Percentiles rank a stretch among this genome's conserved stretches.
phyloP scores from a whole-genome alignment of 2,113 vertebrate genomes.

The Girardinichthys multiradiatus region DNA sequence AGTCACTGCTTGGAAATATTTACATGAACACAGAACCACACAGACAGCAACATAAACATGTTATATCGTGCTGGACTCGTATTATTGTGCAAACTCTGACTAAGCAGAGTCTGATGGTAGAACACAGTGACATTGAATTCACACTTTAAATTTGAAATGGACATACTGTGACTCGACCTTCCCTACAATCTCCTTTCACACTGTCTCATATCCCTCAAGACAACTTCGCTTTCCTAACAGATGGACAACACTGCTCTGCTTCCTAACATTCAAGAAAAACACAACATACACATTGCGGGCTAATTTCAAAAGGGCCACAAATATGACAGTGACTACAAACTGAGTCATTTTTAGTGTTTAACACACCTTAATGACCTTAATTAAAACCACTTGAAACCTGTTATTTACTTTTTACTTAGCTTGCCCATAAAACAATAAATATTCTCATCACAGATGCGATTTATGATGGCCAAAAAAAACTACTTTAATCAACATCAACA shows the following conservation, averaged over 20 bases:
- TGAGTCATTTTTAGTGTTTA: not conserved
- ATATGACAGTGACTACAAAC: too few species aligned
- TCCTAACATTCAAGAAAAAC: too few species aligned
- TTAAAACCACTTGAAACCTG: not conserved
- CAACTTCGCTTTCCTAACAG: not conserved
- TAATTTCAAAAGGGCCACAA: too few species aligned
- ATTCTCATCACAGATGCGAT: not conserved
- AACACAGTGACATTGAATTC: not conserved
- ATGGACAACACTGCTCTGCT: not conserved
- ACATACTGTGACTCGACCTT: too few species aligned
- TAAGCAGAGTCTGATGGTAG: too few species aligned
- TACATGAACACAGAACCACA: not conserved
- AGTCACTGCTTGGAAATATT: not conserved
- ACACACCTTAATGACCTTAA: not conserved
- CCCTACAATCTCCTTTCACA: too few species aligned
- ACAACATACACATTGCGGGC: too few species aligned
- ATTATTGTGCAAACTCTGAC: slow-evolving; percentile 19
- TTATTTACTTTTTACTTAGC: not conserved
- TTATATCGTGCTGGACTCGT: not conserved
- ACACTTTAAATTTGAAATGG: not conserved
- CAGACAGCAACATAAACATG: not conserved
- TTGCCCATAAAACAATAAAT: not conserved
- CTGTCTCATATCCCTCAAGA: not conserved
- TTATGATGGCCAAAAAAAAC: not conserved
- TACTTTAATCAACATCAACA: not conserved